A percentile compares a stretch with the other conserved stretches of the same genome.
These are phyloP conservation scores for Lissocephala sabroskyi DNA, from an alignment of 2,888 invertebrate species.

Conservation along the genomic window DNA sequence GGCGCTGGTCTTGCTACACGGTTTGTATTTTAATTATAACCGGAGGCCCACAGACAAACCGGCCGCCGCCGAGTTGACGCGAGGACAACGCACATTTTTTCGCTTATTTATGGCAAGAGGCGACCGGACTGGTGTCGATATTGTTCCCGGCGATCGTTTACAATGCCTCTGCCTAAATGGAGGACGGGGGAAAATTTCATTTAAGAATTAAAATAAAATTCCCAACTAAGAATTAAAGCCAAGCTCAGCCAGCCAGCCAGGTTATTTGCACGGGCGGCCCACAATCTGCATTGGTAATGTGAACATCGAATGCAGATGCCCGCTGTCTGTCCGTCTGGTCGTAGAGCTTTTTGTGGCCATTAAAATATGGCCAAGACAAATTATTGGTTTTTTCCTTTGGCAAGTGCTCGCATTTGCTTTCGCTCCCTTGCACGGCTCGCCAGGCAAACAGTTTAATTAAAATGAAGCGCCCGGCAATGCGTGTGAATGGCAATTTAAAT, in stretches of 20 bases:
- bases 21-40: slow-evolving; percentile 47
- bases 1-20: slow-evolving; percentile 12
- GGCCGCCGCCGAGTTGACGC: background rate
- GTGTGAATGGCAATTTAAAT: slow-evolving; percentile 50
- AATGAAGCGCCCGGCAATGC: slow-evolving; percentile 44
- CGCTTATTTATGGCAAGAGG: slow-evolving; percentile 3
- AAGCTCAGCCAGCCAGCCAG: no score
- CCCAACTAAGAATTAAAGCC: slow-evolving; percentile 35
- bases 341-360: no score
- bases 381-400: slow-evolving; percentile 61
- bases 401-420: no score
- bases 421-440: slow-evolving; percentile 39
- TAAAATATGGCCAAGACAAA: slow-evolving; percentile 56
- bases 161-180: slow-evolving; percentile 25
- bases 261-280: slow-evolving; percentile 16
- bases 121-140: slow-evolving; percentile 7
- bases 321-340: no score
- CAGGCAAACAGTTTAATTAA: slow-evolving; percentile 48
- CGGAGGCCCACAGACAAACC: slow-evolving; percentile 19
- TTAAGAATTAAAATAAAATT: slow-evolving; percentile 33
- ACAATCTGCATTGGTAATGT: slow-evolving; percentile 55
- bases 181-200: slow-evolving; percentile 38
- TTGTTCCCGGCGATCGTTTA: slow-evolving; percentile 12
- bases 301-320: slow-evolving; percentile 19
- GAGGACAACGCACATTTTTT: background rate